These are phyloP conservation scores for Drosophila fungiperda DNA, from an alignment of 2,888 invertebrate species.

Conservation along the genomic window DNA sequence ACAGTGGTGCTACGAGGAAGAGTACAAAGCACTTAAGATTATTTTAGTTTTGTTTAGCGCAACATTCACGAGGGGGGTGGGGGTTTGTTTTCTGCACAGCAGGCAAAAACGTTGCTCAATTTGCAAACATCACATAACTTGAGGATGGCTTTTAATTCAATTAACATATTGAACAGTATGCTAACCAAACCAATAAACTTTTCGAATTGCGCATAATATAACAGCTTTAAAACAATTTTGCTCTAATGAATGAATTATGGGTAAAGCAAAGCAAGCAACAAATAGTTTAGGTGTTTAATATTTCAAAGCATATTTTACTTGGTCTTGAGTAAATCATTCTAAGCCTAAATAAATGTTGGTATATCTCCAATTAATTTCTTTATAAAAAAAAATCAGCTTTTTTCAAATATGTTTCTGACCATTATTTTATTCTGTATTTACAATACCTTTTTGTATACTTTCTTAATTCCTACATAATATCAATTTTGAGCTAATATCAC, in stretches of 20 bases:
- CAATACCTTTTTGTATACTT: background rate
- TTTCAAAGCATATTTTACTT: background rate
- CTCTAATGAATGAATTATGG: conserved; percentile 42
- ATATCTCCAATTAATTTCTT: background rate
- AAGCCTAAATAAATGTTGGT: background rate
- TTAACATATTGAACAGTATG: conserved; percentile 27
- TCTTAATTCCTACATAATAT: background rate
- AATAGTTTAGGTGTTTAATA: conserved; percentile 19
- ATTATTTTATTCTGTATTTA: background rate
- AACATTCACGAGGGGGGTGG: conserved; percentile 14
- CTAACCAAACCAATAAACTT: conserved; percentile 81
- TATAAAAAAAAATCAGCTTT: background rate
- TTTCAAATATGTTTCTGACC: background rate
- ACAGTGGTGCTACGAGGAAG: background rate
- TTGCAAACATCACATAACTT: conserved; percentile 47
- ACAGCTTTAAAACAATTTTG: conserved; percentile 82
- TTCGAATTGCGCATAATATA: conserved; percentile 22
- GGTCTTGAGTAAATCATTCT: background rate
- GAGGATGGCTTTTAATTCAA: conserved; percentile 5
- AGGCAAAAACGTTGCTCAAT: conserved; percentile 58
- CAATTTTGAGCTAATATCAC: background rate
- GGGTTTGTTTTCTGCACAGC: conserved; percentile 38
- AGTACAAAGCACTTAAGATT: conserved; percentile 59
- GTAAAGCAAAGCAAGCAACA: conserved; percentile 52
- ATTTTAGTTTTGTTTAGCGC: conserved; percentile 37